Base-by-base conservation (phyloP, 2,113 vertebrate genomes). In the Pelmatolapia mariae region DNA sequence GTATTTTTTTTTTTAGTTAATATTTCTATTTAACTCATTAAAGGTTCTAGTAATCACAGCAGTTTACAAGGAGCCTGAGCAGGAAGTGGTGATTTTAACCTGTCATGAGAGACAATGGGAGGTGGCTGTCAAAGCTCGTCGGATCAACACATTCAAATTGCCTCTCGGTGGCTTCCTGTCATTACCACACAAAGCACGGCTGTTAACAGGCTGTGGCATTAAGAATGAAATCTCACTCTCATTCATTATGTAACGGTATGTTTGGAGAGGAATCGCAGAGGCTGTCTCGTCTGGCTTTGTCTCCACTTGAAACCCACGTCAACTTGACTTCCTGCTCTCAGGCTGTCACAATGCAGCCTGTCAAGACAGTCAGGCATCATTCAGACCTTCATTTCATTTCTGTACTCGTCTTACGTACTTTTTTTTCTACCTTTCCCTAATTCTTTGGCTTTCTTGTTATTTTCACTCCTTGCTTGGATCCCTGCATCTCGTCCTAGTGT, bases 301-400 rank as follows among this genome's bases (percentile, higher is more conserved):
- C 90, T 91, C 71, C 87, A 22, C 52, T 89, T 71, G 36, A 90
- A 82, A 81, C 57, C 50, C 47, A 57, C 78, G 57, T 88, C 87
- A 80, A 61, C 50, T 54, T 43, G 59, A 91, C 89, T 89, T 89
- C 86, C 84, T 86, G 89, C 79, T 87, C 83, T 85, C 84, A 15
- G 57, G 43, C 40, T 85, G 81, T 56, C 78, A 88, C 84, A 86
- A 40, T 45, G 80, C 66, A 59, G 66, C 31, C 85, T 81, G 85
- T 89, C 89, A 84, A 59, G 26, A 3, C 38, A 36, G 52, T 12
- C 38, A 7, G 54, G 54, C 56, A 71, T 79, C 43, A 24, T 18
- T 61, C 68, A 71, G 15, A 52, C 66, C 7, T 61, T 8, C 9
- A 3, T 7, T 66, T 59, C n/a, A 19, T 16, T 54, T 38, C 10